Evolutionary conservation across 2,113 vertebrate genomes (phyloP).

Genomic region (Aplodontia rufa): DNA sequence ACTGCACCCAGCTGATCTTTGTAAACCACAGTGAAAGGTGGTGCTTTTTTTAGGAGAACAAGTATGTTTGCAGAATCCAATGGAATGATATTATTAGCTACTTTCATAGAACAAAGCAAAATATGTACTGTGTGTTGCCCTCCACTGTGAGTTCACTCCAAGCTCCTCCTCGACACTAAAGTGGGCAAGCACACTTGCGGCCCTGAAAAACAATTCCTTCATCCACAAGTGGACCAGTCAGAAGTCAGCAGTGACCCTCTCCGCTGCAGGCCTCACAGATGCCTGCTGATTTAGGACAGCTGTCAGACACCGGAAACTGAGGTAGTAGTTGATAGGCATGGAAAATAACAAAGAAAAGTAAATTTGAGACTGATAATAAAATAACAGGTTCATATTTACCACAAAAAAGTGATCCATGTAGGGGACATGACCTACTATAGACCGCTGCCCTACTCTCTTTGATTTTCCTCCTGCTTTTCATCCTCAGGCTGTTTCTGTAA

Average conservation of each 20-base stretch:
- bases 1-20: no score
- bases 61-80: neutral
- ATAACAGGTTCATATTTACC: neutral
- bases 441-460: no score
- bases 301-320: neutral
- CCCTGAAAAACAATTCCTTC: neutral
- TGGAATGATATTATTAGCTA: neutral
- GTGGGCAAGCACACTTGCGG: fast-evolving
- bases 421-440: no score
- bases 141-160: neutral
- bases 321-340: neutral
- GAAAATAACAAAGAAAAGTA: neutral
- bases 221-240: fast-evolving
- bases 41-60: neutral
- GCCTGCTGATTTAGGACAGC: neutral
- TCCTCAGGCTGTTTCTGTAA: neutral
- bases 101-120: slow-evolving; percentile 10
- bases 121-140: no score
- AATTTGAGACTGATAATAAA: neutral
- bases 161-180: no score
- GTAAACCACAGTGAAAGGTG: neutral
- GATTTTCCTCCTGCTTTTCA: neutral
- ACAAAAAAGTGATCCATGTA: neutral
- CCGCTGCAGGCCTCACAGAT: no score
- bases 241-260: neutral